Evolutionary conservation across 2,113 vertebrate species (phyloP).

Genomic region (Thalassarche chlororhynchos): DNA sequence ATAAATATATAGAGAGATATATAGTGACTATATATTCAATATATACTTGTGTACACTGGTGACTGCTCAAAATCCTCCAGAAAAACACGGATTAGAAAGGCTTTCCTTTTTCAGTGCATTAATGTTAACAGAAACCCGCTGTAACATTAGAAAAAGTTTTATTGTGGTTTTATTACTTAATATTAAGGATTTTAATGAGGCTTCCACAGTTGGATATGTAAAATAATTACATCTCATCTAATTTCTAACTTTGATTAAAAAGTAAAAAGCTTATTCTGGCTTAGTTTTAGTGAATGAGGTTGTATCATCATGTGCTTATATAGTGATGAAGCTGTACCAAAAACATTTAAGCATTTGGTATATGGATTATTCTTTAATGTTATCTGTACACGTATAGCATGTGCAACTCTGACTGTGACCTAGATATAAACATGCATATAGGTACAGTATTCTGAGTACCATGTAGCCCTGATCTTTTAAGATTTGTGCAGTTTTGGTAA

Average conservation of each 20-base stretch:
- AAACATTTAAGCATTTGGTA: neutral
- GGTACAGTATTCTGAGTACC: neutral
- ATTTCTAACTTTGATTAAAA: slow-evolving; percentile 43
- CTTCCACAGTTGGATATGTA: slow-evolving; percentile 6
- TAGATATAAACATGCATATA: accelerated
- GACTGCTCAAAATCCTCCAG: neutral
- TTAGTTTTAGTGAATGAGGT: neutral
- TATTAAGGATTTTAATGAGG: slow-evolving; percentile 18
- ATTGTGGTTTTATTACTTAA: slow-evolving; percentile 9
- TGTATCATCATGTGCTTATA: neutral
- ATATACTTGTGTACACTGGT: neutral
- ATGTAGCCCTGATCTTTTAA: neutral
- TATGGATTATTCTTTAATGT: neutral
- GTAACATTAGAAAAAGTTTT: neutral
- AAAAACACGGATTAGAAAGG: neutral
- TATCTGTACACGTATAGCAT: neutral
- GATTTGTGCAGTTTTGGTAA: neutral
- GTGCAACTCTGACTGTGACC: neutral
- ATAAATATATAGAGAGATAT: accelerated
- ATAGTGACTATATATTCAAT: neutral
- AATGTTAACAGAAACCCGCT: neutral
- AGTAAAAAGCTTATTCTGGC: neutral
- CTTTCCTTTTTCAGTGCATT: neutral
- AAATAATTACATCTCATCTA: slow-evolving; percentile 37
- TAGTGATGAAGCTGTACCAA: neutral